Base-by-base conservation (phyloP, 1,140 invertebrate species). In the Galendromus occidentalis region DNA sequence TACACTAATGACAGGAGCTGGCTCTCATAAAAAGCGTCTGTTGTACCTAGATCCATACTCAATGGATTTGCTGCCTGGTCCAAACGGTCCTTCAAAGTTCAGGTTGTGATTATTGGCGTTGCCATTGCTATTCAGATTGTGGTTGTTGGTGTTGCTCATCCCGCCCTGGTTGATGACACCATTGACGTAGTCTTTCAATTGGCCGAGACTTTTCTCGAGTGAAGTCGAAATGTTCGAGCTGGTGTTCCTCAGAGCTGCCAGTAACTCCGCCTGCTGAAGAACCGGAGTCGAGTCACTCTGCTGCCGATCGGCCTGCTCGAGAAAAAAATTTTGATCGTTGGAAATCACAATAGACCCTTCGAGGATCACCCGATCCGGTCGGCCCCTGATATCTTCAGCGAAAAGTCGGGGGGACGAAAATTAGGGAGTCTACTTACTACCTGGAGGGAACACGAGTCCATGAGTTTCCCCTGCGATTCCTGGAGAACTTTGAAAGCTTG, bases 41-140 rank as follows among this genome's bases (percentile, higher is more conserved):
- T 59, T 17, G 51, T 59, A 59, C 51, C 51, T 59, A 59, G 51
- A 59, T 25, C 51, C 51, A 59, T 59, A 59, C 51, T 59, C 51
- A 22, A 59, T 25, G 25, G 51, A 59, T 22, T 59, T 59, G 51
- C 51, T 59, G 51, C 51, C 20, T 14, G 12, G 51, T 59, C 51
- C 51, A 22, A 59, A 59, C 17, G 25, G 51, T 59, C 51, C 51
- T 59, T 59, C 51, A 22, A 59, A 59, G 33, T 39, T 39, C 33
- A 39, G 33, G 33, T 39, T 39, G 33, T 39, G 33, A 39, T 4
- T 39, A 39, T 39, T 39, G 51, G 14, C 25, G 25, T 33, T 33
- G 51, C 51, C 51, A 9, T 59, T 59, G 51, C 25, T 25, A 25
- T 59, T 59, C 17, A 20, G 51, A 25, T 29, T 59, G 25, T 59